A percentile compares a stretch with the other conserved stretches of the same genome.
phyloP scores from a whole-genome alignment of 2,113 vertebrate species.

The Paralichthys olivaceus region DNA sequence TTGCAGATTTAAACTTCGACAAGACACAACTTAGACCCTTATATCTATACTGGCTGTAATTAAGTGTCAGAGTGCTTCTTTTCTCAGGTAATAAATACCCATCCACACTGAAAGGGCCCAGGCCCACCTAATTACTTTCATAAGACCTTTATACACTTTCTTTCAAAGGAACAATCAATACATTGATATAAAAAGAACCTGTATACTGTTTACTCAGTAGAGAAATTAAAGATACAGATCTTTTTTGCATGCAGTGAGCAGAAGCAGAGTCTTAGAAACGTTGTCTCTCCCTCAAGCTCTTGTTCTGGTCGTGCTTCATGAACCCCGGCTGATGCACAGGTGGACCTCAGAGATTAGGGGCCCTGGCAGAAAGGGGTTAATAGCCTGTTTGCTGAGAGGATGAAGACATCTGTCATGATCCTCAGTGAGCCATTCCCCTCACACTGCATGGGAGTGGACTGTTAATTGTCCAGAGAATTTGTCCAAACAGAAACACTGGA shows the following conservation, averaged over 20 bases:
- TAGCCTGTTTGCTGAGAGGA: constrained; percentile 66
- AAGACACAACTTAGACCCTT: constrained; percentile 17
- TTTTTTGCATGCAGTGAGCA: constrained; percentile 21
- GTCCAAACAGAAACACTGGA: constrained; percentile 44
- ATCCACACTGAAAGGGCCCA: constrained; percentile 4
- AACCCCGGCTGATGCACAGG: constrained; percentile 53
- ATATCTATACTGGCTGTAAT: constrained; percentile 12
- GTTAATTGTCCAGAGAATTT: constrained; percentile 54
- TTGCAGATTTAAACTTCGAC: constrained; percentile 34
- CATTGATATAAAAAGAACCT: constrained; percentile 14
- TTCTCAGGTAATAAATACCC: constrained; percentile 34
- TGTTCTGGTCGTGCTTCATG: constrained; percentile 55
- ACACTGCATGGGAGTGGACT: constrained; percentile 36
- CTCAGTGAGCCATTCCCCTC: constrained; percentile 60
- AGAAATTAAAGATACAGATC: constrained; percentile 7
- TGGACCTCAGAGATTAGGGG: constrained; percentile 39
- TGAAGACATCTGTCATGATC: constrained; percentile 69
- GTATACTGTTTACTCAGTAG: constrained; percentile 13
- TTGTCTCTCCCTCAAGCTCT: constrained; percentile 21
- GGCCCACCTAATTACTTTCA: constrained; percentile 25
- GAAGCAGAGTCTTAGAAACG: constrained; percentile 14
- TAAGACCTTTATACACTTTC: constrained; percentile 23
- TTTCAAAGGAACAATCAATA: constrained; percentile 43
- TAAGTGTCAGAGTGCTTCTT: constrained; percentile 12
- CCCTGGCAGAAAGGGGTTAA: constrained; percentile 7